Conservation (phyloP, 2,797 vertebrate genomes). For the Poeciliopsis gracilis region DNA sequence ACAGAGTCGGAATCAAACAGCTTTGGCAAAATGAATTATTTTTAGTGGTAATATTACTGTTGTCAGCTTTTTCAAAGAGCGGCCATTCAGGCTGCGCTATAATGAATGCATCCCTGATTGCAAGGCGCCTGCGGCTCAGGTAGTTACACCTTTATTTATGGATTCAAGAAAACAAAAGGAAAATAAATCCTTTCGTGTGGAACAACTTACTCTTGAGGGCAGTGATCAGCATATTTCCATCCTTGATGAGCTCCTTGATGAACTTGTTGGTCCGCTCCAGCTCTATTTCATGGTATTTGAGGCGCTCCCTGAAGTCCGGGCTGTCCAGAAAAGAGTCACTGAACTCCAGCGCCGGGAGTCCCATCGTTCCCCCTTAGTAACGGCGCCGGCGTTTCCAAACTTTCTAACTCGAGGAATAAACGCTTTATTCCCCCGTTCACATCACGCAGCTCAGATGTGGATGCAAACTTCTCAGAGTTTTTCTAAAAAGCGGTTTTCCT, state of each 20-base stretch:
- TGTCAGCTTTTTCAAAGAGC: slow-evolving; percentile 18
- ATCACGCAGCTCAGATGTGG: slow-evolving; percentile 45
- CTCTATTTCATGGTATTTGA: slow-evolving; percentile 95
- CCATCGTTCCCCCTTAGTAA: slow-evolving; percentile 80
- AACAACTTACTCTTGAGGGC: slow-evolving; percentile 91
- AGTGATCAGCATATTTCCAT: slow-evolving; percentile 93
- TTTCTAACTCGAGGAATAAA: background rate
- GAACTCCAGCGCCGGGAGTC: slow-evolving; percentile 96
- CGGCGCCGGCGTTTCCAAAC: slow-evolving; percentile 6
- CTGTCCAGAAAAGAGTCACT: slow-evolving; percentile 96
- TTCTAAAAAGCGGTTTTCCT: slow-evolving; percentile 49
- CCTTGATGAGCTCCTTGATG: slow-evolving; percentile 97
- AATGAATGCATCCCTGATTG: slow-evolving; percentile 41
- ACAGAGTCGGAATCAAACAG: slow-evolving; percentile 9
- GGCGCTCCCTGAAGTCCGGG: slow-evolving; percentile 94
- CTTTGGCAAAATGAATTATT: slow-evolving; percentile 4
- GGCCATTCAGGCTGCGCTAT: slow-evolving; percentile 16
- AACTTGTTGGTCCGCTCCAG: slow-evolving; percentile 96
- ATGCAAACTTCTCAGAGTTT: slow-evolving; percentile 31
- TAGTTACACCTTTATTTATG: slow-evolving; percentile 14
- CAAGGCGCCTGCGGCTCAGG: slow-evolving; percentile 30
- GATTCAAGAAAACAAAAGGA: background rate
- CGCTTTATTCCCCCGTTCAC: slow-evolving; percentile 13
- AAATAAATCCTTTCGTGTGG: background rate
- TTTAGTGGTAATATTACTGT: slow-evolving; percentile 5